Conservation (phyloP, 2,888 invertebrate species). For the Podabrus alpinus region DNA sequence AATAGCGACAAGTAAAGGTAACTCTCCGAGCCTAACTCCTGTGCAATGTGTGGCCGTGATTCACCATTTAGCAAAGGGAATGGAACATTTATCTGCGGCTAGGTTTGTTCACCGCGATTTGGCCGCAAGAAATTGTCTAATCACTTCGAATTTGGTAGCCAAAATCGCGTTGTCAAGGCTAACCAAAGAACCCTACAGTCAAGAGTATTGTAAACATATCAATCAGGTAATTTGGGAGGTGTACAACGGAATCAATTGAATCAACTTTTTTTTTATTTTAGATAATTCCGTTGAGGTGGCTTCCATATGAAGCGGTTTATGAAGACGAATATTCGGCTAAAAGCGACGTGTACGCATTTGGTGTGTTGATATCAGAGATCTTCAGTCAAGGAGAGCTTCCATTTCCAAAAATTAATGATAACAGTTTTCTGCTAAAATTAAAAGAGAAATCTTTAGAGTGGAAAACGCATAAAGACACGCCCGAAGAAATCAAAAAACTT, state of each 20-base stretch:
- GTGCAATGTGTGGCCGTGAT: constrained; percentile 70
- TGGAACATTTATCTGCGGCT: constrained; percentile 76
- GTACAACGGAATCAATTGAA: neutral
- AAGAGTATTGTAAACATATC: constrained; percentile 85
- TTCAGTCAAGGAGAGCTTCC: constrained; percentile 79
- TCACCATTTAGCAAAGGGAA: constrained; percentile 78
- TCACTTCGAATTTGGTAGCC: constrained; percentile 78
- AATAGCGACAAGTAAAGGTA: constrained; percentile 64
- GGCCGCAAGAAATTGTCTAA: constrained; percentile 88
- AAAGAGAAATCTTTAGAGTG: constrained; percentile 70
- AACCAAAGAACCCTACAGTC: constrained; percentile 83
- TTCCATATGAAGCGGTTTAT: constrained; percentile 85
- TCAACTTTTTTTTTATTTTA: constrained; percentile 44
- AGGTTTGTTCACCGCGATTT: constrained; percentile 89
- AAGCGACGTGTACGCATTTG: constrained; percentile 92
- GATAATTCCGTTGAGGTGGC: constrained; percentile 87
- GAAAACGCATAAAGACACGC: constrained; percentile 68
- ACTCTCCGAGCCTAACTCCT: constrained; percentile 66
- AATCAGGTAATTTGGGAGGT: constrained; percentile 63
- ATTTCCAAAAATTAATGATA: constrained; percentile 75
- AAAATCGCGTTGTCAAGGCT: constrained; percentile 83
- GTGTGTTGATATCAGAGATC: constrained; percentile 88
- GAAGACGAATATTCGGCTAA: constrained; percentile 92
- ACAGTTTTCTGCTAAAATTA: constrained; percentile 68
- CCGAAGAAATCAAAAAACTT: constrained; percentile 64